Evolutionary conservation across 2,888 invertebrate species (phyloP), one percentile per base, ranked within the genome.

Genomic region (Pinctada fucata): DNA sequence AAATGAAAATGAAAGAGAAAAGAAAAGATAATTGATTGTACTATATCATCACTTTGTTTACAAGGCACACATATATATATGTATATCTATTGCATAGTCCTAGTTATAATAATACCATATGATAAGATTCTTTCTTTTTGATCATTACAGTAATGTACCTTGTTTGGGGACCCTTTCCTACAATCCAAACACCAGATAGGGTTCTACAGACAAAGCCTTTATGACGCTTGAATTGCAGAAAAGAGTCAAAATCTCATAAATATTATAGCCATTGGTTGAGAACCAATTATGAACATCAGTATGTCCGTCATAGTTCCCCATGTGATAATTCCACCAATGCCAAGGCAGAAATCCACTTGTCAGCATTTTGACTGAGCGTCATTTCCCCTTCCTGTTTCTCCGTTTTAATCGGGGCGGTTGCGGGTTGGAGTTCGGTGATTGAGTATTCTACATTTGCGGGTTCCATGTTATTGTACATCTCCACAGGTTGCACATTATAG

Each of bases 291-390:
- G 31, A 31, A 31, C 31, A 31, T 31, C 31, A 31, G 31, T 31
- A 31, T 31, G 31, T 31, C 13, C 58, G 13, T 58, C 66, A 74
- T 50, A 74, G 31, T 49, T 74, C 74, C 6, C 88, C 93, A 65
- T 87, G 84, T 13, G 90, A 88, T 16, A 90, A 80, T 78, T 90
- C 90, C 68, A 90, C 85, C 2, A 90, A 83, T 10, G 90, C 90
- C 5, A 90, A 76, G 4, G 90, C 90, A n/a, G 89, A 88, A 52
- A 90, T 87, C 86, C 88, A 88, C 69, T 89, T 86, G 78, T 90
- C 89, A 51, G 86, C 85, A n/a, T 88, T 86, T 71, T 89, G 87
- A 79, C 84, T 84, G 4, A 80, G 71, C 16, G 80, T 75, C 70
- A 80, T 71, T 74, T 80, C 80, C 13, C 75, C 72, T 47, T 75